Evolutionary conservation across 2,797 vertebrate species (phyloP).

Genomic region (Melanotaenia nigrans): DNA sequence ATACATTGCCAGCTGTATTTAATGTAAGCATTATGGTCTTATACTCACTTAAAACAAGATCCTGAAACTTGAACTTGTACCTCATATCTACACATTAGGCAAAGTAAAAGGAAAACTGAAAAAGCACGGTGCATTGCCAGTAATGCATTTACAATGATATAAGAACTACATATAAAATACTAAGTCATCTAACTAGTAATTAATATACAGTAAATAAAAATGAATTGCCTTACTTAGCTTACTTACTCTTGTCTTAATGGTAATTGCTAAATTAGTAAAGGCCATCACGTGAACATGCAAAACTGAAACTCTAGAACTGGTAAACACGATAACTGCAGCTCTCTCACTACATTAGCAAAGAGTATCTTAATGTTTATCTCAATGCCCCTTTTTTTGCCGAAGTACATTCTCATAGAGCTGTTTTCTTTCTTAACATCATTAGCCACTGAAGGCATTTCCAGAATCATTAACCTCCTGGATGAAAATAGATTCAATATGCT

Average conservation of each 20-base stretch:
- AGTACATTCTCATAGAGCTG: not conserved
- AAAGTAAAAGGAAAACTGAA: not conserved
- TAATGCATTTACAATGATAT: not conserved
- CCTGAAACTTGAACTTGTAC: not conserved
- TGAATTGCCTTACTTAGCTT: not conserved
- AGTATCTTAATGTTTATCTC: not conserved
- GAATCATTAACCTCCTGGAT: not conserved
- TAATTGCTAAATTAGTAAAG: conserved; percentile 2
- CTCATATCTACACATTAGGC: not conserved
- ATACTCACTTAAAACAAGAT: not conserved
- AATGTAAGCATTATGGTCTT: not conserved
- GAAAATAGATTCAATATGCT: conserved; percentile 4
- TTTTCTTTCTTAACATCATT: conserved; percentile 3
- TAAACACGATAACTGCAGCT: not conserved
- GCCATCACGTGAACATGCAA: not conserved
- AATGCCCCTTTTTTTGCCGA: not conserved
- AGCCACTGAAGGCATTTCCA: conserved; percentile 4
- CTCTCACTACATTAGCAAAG: not conserved
- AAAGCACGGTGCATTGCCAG: not conserved
- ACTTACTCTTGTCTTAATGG: not conserved
- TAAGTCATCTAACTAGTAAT: not conserved
- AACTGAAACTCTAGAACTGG: not conserved
- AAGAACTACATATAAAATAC: not conserved
- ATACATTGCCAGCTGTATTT: not conserved
- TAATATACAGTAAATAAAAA: not conserved